These are phyloP conservation scores for Muntiacus reevesi DNA, from an alignment of 2,113 vertebrate genomes.

Conservation along the genomic window DNA sequence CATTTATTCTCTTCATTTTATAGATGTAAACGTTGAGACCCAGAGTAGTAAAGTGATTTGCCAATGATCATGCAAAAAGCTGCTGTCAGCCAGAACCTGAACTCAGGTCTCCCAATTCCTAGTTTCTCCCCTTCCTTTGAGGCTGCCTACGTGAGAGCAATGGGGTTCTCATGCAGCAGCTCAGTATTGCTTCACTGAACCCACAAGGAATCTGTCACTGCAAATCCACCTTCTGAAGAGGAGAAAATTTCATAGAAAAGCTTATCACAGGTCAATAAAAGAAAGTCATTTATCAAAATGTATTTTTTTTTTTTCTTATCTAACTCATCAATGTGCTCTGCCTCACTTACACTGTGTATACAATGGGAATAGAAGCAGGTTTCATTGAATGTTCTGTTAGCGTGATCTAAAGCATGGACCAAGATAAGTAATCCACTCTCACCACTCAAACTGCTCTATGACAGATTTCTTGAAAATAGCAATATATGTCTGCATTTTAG, in stretches of 20 bases:
- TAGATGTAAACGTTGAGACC: not conserved
- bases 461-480: not conserved
- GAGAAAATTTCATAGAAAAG: not conserved
- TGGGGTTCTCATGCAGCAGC: fast-evolving
- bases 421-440: not conserved
- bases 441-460: not conserved
- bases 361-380: not conserved
- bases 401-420: not conserved
- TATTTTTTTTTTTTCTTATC: not conserved
- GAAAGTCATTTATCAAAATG: not conserved
- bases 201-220: not conserved
- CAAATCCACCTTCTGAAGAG: not conserved
- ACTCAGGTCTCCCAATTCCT: not conserved
- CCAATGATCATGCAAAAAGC: not conserved
- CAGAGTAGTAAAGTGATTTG: not conserved
- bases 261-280: not conserved
- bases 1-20: slow-evolving; percentile 19
- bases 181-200: not conserved
- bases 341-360: not conserved
- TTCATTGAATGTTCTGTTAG: not conserved
- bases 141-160: not conserved
- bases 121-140: not conserved
- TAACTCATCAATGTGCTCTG: not conserved
- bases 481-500: not conserved
- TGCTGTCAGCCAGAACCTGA: not conserved